A percentile compares a stretch with the other conserved stretches of the same genome.
These are phyloP conservation scores for Arion vulgaris DNA, from an alignment of 1,140 invertebrate genomes.

Conservation along the genomic window DNA sequence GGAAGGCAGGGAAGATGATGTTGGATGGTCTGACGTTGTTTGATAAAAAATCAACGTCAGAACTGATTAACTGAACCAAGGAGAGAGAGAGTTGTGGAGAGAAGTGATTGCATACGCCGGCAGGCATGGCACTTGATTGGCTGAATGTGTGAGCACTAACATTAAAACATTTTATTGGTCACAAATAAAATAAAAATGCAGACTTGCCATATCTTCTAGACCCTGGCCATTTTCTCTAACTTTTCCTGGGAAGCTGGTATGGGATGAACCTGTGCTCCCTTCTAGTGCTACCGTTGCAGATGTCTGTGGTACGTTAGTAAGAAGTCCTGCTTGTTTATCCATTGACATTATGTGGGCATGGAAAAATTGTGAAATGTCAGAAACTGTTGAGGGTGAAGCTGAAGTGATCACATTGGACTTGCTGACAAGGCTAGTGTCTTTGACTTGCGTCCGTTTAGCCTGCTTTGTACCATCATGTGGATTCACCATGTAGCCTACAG, in stretches of 20 bases:
- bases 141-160: no score
- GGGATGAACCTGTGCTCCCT: background rate
- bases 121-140: no score
- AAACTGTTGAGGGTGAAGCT: constrained; percentile 9
- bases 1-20: no score
- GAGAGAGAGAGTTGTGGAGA: no score
- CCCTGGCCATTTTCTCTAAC: background rate
- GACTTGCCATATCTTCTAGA: constrained; percentile 18
- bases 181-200: background rate
- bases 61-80: no score
- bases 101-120: no score
- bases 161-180: background rate
- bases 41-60: no score
- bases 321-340: constrained; percentile 11
- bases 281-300: background rate
- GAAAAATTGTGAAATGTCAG: constrained; percentile 14
- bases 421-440: background rate
- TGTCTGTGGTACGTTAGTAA: background rate
- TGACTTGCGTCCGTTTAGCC: background rate
- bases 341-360: constrained; percentile 16
- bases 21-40: no score
- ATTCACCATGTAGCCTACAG: constrained; percentile 37
- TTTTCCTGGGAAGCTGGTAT: background rate
- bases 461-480: constrained; percentile 5
- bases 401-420: background rate